Base-by-base conservation (phyloP, 2,888 invertebrate genomes). In the Itoplectis maculator region DNA sequence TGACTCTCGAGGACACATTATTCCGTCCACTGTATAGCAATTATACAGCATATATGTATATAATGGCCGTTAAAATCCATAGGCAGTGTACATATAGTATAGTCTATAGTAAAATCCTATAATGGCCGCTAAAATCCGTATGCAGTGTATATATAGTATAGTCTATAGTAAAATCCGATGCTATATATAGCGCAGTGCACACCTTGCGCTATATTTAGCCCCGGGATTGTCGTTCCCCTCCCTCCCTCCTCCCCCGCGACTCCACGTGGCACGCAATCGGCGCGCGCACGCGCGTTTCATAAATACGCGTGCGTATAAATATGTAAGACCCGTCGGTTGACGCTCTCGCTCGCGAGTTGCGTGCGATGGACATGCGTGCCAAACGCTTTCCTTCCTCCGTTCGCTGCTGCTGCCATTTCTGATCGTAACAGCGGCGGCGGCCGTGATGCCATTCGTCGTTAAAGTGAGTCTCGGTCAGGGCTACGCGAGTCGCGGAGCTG, bases 381-480 rank as follows among this genome's bases (percentile, higher is more conserved):
- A 18, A 47, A 61, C 37, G 35, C 35, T 61, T 40, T 61, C 37
- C 15, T 51, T 65, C 35, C 61, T 59, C 0, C 61, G 18, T 18
- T n/a, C 29, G 9, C 37, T 47, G 42, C 40, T 40, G 49, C 49
- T 13, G 18, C 42, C 15, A 40, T 59, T 68, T 42, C n/a, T n/a
- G n/a, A 5, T 29, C 5, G 69, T 74, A 73, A 72, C 42, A 59
- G 47, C 66, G n/a, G 42, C 42, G 49, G 47, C 66, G n/a, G 42
- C 51, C 40, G 72, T 69, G 40, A 63, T 66, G 15, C 51, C 40
- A 61, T 79, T 65, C 70, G 49, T 73, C 47, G 63, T 77, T 83
- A 65, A 79, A 80, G 63, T 56, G 82, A 80, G 80, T 80, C 80
- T 83, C 77, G 83, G 83, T 83, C 79, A 80, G 83, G 79, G 79